Conservation (phyloP, 2,797 vertebrate genomes). For the Margarornis squamiger region DNA sequence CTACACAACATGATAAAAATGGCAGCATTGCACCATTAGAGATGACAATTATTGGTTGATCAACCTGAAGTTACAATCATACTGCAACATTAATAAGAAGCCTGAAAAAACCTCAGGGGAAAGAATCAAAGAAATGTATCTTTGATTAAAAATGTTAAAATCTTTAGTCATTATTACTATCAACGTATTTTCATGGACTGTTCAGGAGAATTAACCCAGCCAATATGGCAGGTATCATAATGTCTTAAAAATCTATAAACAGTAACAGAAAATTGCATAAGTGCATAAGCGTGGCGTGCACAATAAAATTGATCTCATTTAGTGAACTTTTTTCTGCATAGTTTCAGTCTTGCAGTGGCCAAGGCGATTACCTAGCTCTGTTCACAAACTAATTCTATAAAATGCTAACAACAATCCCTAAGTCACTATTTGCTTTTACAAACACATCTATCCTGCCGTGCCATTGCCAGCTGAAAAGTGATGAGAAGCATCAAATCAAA, state of each 20-base stretch:
- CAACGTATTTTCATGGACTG: background rate
- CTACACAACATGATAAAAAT: constrained; percentile 24
- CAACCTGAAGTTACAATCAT: constrained; percentile 18
- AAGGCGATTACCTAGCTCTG: background rate
- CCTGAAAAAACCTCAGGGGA: background rate
- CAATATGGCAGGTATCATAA: background rate
- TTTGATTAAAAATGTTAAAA: constrained; percentile 39
- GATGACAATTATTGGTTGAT: constrained; percentile 19
- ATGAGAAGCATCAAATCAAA: background rate
- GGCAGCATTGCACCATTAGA: background rate
- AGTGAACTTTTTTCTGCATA: background rate
- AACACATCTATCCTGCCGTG: background rate
- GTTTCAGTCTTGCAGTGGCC: background rate
- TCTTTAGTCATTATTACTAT: background rate
- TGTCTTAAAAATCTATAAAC: constrained; percentile 15
- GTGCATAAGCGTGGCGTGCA: background rate
- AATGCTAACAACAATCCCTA: background rate
- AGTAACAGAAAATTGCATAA: background rate
- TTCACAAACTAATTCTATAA: background rate
- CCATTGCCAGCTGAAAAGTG: background rate
- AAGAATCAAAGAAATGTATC: background rate
- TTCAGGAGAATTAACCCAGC: background rate
- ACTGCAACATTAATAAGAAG: constrained; percentile 8
- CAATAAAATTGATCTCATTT: background rate
- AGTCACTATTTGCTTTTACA: background rate